Conservation (phyloP, 2,797 vertebrate species). For the Numenius phaeopus region DNA sequence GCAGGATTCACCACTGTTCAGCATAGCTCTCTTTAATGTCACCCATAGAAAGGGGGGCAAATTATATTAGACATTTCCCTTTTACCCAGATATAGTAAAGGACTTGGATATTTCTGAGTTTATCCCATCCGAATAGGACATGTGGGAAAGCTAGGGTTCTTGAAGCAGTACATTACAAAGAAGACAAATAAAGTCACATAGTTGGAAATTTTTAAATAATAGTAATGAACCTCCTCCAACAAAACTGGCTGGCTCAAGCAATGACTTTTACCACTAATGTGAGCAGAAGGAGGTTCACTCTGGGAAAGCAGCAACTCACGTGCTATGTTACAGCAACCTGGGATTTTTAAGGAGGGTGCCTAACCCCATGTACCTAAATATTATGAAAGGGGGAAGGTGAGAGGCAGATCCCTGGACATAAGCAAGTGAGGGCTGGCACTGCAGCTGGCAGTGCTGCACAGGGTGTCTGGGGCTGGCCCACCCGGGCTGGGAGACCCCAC, state of each 20-base stretch:
- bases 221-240: not conserved
- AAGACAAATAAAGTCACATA: not conserved
- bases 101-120: not conserved
- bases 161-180: not conserved
- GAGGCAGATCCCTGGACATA: not conserved
- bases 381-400: too few relatives aligned
- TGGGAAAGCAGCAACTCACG: accelerated
- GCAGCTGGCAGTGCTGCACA: accelerated
- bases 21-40: not conserved
- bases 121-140: not conserved
- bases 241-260: not conserved
- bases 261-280: accelerated
- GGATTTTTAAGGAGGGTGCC: not conserved
- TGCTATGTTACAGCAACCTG: not conserved
- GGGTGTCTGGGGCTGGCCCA: not conserved
- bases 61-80: not conserved
- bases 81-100: not conserved
- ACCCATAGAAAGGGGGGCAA: not conserved
- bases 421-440: accelerated
- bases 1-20: not conserved
- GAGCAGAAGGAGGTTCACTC: not conserved
- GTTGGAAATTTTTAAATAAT: not conserved
- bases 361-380: not conserved
- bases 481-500: not conserved
- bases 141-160: not conserved